These are phyloP conservation scores for Montipora capitata DNA, from an alignment of 92 coral and sea anemone species.

Conservation along the genomic window DNA sequence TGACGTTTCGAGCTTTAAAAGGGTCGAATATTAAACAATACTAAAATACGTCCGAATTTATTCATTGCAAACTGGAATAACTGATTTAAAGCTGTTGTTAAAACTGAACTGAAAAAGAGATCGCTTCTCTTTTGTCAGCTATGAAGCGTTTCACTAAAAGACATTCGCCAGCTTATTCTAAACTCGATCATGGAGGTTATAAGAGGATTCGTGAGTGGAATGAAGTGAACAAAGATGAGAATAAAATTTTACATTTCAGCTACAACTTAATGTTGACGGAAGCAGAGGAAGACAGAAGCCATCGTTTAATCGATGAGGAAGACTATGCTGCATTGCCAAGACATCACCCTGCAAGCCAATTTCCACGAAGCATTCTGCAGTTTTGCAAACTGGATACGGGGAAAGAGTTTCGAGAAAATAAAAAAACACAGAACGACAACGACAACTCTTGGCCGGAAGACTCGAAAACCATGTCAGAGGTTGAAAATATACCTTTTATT, in stretches of 20 bases:
- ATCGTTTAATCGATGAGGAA: neutral
- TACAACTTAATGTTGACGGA: slow-evolving; percentile 63
- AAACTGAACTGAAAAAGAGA: too few species aligned
- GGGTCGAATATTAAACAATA: too few species aligned
- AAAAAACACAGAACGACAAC: neutral
- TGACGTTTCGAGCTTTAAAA: too few species aligned
- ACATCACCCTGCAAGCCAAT: neutral
- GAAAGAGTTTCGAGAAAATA: neutral
- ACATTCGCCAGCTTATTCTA: neutral
- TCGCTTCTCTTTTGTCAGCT: too few species aligned
- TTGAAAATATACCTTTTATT: neutral
- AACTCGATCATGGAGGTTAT: slow-evolving; percentile 33
- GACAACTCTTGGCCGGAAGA: neutral
- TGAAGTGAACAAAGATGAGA: slow-evolving; percentile 37
- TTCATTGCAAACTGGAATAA: too few species aligned
- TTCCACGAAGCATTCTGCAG: neutral
- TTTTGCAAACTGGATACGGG: neutral
- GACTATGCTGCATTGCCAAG: neutral
- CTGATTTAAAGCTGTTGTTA: too few species aligned
- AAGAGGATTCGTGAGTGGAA: slow-evolving; percentile 1
- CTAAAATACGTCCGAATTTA: too few species aligned
- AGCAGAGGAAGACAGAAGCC: neutral
- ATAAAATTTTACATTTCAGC: slow-evolving; percentile 78
- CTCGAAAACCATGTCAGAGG: neutral
- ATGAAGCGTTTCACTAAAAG: slow-evolving; percentile 23